phyloP scores from a whole-genome alignment of 2,113 vertebrate genomes.

The Psilopogon haemacephalus region DNA sequence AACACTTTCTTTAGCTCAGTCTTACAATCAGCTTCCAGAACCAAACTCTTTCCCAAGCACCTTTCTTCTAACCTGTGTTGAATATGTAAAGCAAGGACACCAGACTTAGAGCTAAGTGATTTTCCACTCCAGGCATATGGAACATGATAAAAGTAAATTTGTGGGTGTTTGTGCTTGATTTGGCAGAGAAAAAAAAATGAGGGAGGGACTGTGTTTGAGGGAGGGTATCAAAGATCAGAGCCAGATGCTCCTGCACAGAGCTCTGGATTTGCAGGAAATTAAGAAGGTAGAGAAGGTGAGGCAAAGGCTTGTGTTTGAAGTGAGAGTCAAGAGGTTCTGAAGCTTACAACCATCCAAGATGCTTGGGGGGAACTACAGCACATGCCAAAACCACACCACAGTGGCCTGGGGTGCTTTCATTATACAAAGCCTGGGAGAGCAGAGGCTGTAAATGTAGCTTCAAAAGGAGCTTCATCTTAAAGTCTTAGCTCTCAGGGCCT shows the following conservation, averaged over 20 bases:
- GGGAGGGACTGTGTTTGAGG: slow-evolving; percentile 41
- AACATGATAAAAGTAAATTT: slow-evolving; percentile 62
- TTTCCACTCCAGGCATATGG: slow-evolving; percentile 60
- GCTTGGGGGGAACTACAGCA: not conserved
- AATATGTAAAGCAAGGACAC: slow-evolving; percentile 60
- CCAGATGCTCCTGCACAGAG: slow-evolving; percentile 45
- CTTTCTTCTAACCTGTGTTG: slow-evolving; percentile 34
- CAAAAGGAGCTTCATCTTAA: slow-evolving; percentile 65
- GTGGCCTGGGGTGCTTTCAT: slow-evolving; percentile 59
- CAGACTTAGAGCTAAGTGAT: slow-evolving; percentile 51
- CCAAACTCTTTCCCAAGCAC: slow-evolving; percentile 34
- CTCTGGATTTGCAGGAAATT: slow-evolving; percentile 62
- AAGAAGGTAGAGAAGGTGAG: slow-evolving; percentile 62
- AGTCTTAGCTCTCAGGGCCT: slow-evolving; percentile 66
- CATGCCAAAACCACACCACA: slow-evolving; percentile 66
- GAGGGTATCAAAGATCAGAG: slow-evolving; percentile 66
- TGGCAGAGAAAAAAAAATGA: slow-evolving; percentile 56
- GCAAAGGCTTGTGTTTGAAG: slow-evolving; percentile 63
- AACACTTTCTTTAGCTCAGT: not conserved
- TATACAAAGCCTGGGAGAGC: slow-evolving; percentile 61
- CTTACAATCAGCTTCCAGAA: not conserved
- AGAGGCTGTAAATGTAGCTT: slow-evolving; percentile 56
- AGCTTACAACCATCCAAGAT: slow-evolving; percentile 44
- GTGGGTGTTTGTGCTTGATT: slow-evolving; percentile 65
- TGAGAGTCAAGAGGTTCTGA: slow-evolving; percentile 57